Evolutionary conservation across 2,113 vertebrate genomes (phyloP).

Genomic region (Gobio gobio): DNA sequence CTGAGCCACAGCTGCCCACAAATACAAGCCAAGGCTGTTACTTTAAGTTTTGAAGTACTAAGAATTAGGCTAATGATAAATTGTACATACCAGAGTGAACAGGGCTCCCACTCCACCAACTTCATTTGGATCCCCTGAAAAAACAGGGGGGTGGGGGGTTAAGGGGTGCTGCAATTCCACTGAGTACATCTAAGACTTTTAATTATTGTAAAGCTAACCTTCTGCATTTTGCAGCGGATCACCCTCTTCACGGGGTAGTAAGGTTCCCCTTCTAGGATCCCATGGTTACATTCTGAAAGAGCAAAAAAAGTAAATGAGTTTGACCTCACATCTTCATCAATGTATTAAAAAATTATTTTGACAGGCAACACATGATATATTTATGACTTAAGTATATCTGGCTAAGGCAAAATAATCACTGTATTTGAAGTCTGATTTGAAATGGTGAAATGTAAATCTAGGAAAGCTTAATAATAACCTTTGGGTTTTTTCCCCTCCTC

Average conservation of each 20-base stretch:
- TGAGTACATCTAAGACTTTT: not conserved
- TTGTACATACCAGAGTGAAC: constrained; percentile 1
- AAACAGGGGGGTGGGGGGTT: not conserved
- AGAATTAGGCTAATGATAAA: not conserved
- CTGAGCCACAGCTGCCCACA: constrained; percentile 1
- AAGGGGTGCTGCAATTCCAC: constrained; percentile 5
- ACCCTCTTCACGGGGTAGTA: not conserved
- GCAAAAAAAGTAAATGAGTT: constrained; percentile 11
- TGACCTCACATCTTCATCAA: constrained; percentile 12
- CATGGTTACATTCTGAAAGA: constrained; percentile 11
- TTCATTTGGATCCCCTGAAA: not conserved
- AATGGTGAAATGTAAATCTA: constrained; percentile 5
- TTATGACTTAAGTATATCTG: not conserved
- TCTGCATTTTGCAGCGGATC: not conserved
- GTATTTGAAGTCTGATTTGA: constrained; percentile 15
- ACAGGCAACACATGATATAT: not conserved
- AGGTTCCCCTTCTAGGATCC: constrained; percentile 6
- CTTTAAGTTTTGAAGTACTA: not conserved
- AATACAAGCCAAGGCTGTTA: constrained; percentile 4
- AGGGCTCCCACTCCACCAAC: not conserved
- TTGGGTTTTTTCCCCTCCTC: not conserved
- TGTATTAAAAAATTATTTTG: not conserved
- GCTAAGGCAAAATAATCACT: not conserved
- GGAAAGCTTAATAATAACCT: constrained; percentile 9
- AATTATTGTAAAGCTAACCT: constrained; percentile 1